These are phyloP conservation scores for Henricia sp. DNA, from an alignment of 53 echinoderm and acorn worm species.

Conservation along the genomic window DNA sequence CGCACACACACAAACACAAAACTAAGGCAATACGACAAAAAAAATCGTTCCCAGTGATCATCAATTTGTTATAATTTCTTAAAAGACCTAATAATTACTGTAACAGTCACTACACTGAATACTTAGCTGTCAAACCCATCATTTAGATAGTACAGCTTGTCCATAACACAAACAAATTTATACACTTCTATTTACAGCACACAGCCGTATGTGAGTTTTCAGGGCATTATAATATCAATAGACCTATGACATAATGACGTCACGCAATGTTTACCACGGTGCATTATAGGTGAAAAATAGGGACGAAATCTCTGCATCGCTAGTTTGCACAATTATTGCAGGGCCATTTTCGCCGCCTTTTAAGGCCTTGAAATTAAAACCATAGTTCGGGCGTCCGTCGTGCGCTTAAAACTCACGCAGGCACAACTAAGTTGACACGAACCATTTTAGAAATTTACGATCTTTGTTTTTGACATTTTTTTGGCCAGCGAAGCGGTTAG, in stretches of 20 bases:
- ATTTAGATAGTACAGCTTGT: constrained; percentile 23
- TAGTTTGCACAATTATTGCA: background rate
- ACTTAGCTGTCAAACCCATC: constrained; percentile 28
- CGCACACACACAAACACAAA: too few species aligned
- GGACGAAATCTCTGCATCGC: background rate
- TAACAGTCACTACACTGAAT: constrained; percentile 62
- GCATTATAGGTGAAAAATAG: too few species aligned
- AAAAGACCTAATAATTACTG: constrained; percentile 16
- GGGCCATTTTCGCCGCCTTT: background rate
- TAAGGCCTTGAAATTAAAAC: background rate
- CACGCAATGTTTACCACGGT: too few species aligned
- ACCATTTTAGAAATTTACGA: too few species aligned
- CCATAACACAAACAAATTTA: constrained; percentile 54
- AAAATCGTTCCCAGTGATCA: too few species aligned
- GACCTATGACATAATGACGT: too few species aligned
- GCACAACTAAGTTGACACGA: too few species aligned
- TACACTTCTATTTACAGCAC: constrained; percentile 50
- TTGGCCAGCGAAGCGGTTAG: too few species aligned
- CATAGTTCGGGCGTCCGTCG: background rate
- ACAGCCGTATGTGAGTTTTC: background rate
- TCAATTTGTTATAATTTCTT: background rate
- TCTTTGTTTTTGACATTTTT: too few species aligned
- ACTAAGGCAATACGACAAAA: too few species aligned
- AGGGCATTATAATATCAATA: background rate
- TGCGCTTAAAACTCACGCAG: background rate